Evolutionary conservation across 1,140 invertebrate genomes (phyloP).

Genomic region (Hormaphis cornu): DNA sequence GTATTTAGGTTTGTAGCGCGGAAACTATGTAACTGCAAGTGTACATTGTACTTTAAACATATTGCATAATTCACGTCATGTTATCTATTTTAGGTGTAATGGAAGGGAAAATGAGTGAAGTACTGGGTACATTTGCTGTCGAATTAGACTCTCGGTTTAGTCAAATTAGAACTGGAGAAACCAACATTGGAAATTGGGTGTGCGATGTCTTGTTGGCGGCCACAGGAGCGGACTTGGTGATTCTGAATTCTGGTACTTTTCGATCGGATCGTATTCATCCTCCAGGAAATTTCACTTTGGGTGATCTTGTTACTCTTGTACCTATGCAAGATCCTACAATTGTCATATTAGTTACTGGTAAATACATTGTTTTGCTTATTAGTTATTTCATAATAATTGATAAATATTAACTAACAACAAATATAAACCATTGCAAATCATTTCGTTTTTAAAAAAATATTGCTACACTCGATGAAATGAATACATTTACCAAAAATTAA

Average conservation of each 20-base stretch:
- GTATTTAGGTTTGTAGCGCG: constrained; percentile 56
- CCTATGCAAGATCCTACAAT: constrained; percentile 75
- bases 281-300: constrained; percentile 68
- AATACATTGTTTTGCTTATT: constrained; percentile 24
- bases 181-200: constrained; percentile 81
- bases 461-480: too few species aligned
- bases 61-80: too few species aligned
- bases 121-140: constrained; percentile 69
- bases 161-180: constrained; percentile 66
- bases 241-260: constrained; percentile 81
- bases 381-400: neutral
- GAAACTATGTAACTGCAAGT: neutral
- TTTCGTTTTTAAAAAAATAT: neutral
- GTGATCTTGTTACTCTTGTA: constrained; percentile 71
- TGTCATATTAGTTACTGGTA: constrained; percentile 54
- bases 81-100: constrained; percentile 53
- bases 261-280: constrained; percentile 67
- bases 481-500: too few species aligned
- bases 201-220: constrained; percentile 76
- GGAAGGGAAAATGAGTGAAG: constrained; percentile 70
- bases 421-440: neutral
- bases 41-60: neutral
- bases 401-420: neutral
- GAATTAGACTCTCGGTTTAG: constrained; percentile 76
- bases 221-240: constrained; percentile 69